Evolutionary conservation across 2,888 invertebrate species (phyloP), one percentile per base, ranked within the genome.

Genomic region (Apantesis nais): DNA sequence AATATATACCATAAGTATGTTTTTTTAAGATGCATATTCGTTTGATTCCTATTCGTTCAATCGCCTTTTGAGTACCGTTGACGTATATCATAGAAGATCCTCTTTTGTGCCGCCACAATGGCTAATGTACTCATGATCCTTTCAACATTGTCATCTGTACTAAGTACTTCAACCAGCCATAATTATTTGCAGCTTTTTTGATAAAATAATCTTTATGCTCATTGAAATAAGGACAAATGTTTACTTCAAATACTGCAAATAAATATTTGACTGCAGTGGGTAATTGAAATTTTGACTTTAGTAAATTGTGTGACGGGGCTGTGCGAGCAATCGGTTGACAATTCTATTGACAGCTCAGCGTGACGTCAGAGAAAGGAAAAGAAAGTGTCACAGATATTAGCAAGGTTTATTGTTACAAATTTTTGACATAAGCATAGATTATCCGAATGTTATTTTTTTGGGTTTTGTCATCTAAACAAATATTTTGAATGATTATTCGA

Each of bases 121-220:
- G 90, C 93, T 94, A 94, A 94, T 94, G 90, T 83, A 92, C 93
- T 94, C 93, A 91, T 92, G 92, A 91, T 91, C 92, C 89, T 93
- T 93, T 93, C 92, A 94, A 90, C 93, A 89, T 87, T 92, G 91
- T 92, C 91, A 94, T 92, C 90, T 88, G 87, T 90, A 92, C 93
- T 93, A 93, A 93, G 93, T 93, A 93, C 93, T 88, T 78, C 65
- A 73, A 79, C 77, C 67, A 60, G 72, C 83, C 78, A 78, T 77
- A 31, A 67, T 70, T 66, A 71, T 75, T 74, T 70, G 60, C 67
- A 69, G 65, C 63, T 29, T 14, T 61, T 44, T 9, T 22, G 5
- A 41, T 4, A 16, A 52, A 31, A 70, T 0, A 64, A 48, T n/a
- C 34, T 64, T 61, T 70, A 66, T 22, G 0, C 12, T 0, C 3